Conservation (phyloP, 2,888 invertebrate genomes). For the Synanthedon tipuliformis region DNA sequence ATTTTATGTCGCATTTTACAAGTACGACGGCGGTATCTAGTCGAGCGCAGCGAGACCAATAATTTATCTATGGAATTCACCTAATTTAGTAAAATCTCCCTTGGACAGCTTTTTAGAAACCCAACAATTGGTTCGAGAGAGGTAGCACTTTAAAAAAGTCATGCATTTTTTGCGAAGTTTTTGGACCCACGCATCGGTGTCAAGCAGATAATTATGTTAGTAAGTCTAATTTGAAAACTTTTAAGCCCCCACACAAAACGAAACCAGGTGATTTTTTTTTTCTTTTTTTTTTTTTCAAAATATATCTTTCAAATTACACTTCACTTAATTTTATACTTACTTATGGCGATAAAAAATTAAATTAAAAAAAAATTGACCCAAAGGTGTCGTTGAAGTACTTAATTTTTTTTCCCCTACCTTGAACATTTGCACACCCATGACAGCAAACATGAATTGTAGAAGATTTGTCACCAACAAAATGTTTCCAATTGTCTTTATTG, state of each 20-base stretch:
- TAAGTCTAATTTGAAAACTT: constrained; percentile 21
- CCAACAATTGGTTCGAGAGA: no score
- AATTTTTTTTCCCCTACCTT: constrained; percentile 81
- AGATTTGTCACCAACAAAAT: constrained; percentile 99
- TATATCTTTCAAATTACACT: constrained; percentile 3
- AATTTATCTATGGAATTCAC: no score
- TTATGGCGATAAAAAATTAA: not conserved
- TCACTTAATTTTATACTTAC: not conserved
- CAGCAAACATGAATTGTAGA: constrained; percentile 99
- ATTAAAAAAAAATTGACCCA: constrained; percentile 35
- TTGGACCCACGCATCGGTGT: constrained; percentile 52
- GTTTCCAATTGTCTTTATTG: constrained; percentile 99
- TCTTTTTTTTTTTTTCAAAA: constrained; percentile 8
- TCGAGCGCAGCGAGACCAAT: no score
- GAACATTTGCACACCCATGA: constrained; percentile 99
- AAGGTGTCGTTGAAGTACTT: constrained; percentile 47
- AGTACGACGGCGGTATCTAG: no score
- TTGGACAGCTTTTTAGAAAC: no score
- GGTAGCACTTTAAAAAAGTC: constrained; percentile 10
- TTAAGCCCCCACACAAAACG: constrained; percentile 48
- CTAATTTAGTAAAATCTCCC: no score
- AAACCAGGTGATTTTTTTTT: constrained; percentile 35
- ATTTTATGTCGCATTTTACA: no score
- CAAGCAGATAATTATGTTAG: constrained; percentile 39
- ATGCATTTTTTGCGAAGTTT: constrained; percentile 45